These are phyloP conservation scores for Rhabdomys pumilio DNA, from an alignment of 2,797 vertebrate species.

Conservation along the genomic window DNA sequence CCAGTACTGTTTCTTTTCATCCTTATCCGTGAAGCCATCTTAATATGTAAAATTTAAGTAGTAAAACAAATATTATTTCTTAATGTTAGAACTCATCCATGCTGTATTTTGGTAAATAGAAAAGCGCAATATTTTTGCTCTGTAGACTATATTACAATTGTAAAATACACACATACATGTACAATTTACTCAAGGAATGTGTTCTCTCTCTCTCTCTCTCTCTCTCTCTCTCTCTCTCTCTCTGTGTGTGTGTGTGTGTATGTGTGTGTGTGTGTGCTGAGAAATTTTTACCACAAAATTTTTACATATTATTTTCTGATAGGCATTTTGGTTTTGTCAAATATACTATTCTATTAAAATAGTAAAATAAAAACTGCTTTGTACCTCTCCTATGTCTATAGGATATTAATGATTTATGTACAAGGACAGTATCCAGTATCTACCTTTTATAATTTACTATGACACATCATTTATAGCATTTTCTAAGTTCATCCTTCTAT, in stretches of 20 bases:
- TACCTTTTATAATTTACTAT: constrained; percentile 7
- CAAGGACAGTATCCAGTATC: neutral
- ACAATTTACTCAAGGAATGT: neutral
- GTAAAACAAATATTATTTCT: constrained; percentile 2
- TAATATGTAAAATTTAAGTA: constrained; percentile 6
- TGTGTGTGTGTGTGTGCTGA: neutral
- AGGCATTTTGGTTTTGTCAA: constrained; percentile 8
- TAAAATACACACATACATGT: neutral
- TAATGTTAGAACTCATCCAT: neutral
- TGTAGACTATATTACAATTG: neutral
- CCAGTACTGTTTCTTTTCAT: constrained; percentile 30
- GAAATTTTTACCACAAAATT: constrained; percentile 8
- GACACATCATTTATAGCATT: neutral
- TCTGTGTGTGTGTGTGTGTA: neutral
- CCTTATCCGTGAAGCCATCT: neutral
- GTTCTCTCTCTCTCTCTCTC: neutral
- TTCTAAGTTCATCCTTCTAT: neutral
- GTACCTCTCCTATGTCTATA: neutral
- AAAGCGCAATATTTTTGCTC: neutral
- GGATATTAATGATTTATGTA: neutral
- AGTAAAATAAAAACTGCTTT: constrained; percentile 33
- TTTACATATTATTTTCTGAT: constrained; percentile 13
- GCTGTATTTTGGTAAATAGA: neutral
- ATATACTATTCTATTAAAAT: neutral
- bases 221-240: too few species aligned